Base-by-base conservation (phyloP, 2,113 vertebrate genomes). In the Indicator maculatus region DNA sequence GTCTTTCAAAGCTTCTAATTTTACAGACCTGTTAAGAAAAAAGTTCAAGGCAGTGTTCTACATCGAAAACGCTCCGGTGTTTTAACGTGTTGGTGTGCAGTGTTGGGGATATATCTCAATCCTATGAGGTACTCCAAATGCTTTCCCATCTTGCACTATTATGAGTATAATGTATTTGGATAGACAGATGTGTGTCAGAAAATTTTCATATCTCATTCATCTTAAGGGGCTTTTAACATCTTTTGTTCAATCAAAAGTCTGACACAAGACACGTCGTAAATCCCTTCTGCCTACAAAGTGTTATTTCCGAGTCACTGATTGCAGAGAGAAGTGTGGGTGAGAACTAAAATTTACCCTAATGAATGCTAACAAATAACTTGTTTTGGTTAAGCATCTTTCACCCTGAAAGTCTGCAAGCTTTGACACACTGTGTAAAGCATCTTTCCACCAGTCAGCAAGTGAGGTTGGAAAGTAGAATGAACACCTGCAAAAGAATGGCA, bases 1-100 rank as follows among this genome's bases (percentile, higher is more conserved):
- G 11, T 36, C 56, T 79, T 79, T 94, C 63, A 89, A 80, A 70
- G 26, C 52, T 74, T 82, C 24, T 92, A 75, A 83, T 93, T 90
- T n/a, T 80, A 17, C 52, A 72, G 24, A 70, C 27, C 36, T 9
- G 1, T 36, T 89, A 64, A 80, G 84, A 80, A 2, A 14, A 63
- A 80, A 74, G 38, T 91, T 91, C 56, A 73, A 80, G 27, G 44
- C 15, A 66, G 30, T 73, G 15, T 14, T 87, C 60, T 74, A 36
- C 69, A 59, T 72, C 10, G 69, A 78, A 75, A 72, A 1, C 41
- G 15, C 5, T 44, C 20, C 8, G 3, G 11, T 74, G 28, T 71
- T 89, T 88, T 56, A 74, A 9, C 8, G 14, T 27, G 21, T 16
- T 88, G 38, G 5, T 52, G 41, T 90, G 52, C 58, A 41, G 36